Base-by-base conservation (phyloP, 35 echinoderm and acorn worm species). In the Holothuria glaberrima region DNA sequence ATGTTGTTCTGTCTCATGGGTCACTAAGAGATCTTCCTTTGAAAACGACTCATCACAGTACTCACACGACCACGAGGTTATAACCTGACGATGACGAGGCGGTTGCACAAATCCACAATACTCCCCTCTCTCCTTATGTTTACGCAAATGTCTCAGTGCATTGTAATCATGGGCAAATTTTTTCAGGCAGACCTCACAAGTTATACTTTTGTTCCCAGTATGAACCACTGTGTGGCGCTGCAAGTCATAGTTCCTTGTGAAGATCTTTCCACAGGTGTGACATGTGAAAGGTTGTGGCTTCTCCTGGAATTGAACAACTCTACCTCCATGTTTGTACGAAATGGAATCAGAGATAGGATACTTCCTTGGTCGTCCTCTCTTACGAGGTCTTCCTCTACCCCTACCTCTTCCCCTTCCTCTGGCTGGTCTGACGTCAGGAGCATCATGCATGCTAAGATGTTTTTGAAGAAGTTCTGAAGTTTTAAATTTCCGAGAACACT, bases 401-500 rank as follows among this genome's bases (percentile, higher is more conserved):
- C 90, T 85, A 52, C 90, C 86, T 44, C 82, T 89, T 28, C 80
- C 63, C 24, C 57, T 83, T 0, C 90, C 90, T 60, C 78, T 85
- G 6, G 48, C 48, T 13, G 95, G 92, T 20, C 68, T 79, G 34
- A 64, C 71, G 30, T 95, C 90, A 46, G 88, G 68, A 30, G 90
- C 86, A 88, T 98, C 95, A 54, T 98, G 95, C 68, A 90, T 92
- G 20, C 93, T 78, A 52, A 98, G 81, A 72, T 98, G 95, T 67
- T 94, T 94, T 74, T 98, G 95, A 1, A 98, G 87, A 9, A 98
- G 95, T 26, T 98, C 95, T 0, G 95, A 98, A 70, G 95, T 94
- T 28, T 93, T 59, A 76, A 98, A 98, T 78, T 94, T 98, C 5
- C 92, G 79, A 26, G 82, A 92, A 83, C 95, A 98, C 65, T 98